These are phyloP conservation scores for Channa maculata DNA, from an alignment of 2,113 vertebrate species.

Conservation along the genomic window DNA sequence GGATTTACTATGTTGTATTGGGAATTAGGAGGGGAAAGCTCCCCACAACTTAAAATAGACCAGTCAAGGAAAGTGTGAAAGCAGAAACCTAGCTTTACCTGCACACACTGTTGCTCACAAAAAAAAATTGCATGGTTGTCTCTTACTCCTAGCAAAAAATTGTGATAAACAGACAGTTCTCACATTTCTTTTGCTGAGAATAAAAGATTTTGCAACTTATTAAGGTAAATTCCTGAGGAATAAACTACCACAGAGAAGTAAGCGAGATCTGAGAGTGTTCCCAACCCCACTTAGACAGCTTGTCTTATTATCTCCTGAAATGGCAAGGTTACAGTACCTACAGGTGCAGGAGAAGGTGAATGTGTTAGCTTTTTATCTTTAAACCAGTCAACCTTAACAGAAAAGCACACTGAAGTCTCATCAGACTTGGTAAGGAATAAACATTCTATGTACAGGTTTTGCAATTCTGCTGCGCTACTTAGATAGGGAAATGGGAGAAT, in stretches of 20 bases:
- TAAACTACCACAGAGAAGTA: conserved; percentile 53
- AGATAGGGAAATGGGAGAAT: conserved; percentile 53
- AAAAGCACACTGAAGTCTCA: conserved; percentile 62
- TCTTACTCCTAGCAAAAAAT: conserved; percentile 29
- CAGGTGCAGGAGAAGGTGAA: conserved; percentile 76
- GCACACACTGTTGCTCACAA: conserved; percentile 46
- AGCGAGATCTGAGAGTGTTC: conserved; percentile 54
- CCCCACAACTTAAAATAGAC: conserved; percentile 66
- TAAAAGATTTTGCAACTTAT: conserved; percentile 67
- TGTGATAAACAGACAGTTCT: conserved; percentile 71
- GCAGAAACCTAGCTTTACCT: conserved; percentile 49
- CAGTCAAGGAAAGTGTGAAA: conserved; percentile 48
- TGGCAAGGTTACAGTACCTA: conserved; percentile 74
- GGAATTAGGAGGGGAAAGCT: conserved; percentile 53
- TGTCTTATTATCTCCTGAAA: conserved; percentile 74
- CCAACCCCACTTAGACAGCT: conserved; percentile 58
- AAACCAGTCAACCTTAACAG: conserved; percentile 65
- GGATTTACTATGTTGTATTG: conserved; percentile 56
- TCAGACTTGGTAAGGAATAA: conserved; percentile 67
- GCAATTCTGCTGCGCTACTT: conserved; percentile 58
- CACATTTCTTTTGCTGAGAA: conserved; percentile 53
- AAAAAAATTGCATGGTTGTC: conserved; percentile 54
- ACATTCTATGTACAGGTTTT: conserved; percentile 67
- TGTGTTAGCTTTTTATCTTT: conserved; percentile 70
- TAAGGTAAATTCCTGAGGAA: conserved; percentile 64